A percentile compares a stretch with the other conserved stretches of the same genome.
Conservation (phyloP, 1,140 invertebrate genomes). For the Magallana ariakensis region DNA sequence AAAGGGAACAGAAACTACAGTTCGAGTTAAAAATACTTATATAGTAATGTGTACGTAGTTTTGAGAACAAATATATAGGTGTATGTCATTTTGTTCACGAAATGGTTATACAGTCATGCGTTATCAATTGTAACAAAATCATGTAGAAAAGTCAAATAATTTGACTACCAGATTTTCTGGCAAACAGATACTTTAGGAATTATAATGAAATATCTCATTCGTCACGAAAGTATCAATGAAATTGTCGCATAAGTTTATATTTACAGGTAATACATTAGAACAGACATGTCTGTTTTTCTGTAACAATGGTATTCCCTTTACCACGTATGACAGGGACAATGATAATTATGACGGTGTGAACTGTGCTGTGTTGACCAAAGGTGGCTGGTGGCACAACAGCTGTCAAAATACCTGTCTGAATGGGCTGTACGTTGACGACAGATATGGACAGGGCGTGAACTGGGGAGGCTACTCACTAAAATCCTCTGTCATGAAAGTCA, state of each 20-base stretch:
- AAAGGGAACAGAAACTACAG: too few species aligned
- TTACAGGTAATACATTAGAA: background rate
- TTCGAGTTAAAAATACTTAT: too few species aligned
- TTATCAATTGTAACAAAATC: too few species aligned
- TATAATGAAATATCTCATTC: background rate
- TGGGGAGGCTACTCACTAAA: background rate
- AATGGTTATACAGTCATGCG: too few species aligned
- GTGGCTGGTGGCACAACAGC: background rate
- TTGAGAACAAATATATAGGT: too few species aligned
- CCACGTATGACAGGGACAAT: background rate
- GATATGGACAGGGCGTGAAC: background rate
- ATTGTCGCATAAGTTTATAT: background rate
- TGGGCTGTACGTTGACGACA: background rate
- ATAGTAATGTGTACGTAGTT: too few species aligned
- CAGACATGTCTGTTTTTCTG: background rate
- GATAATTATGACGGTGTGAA: background rate
- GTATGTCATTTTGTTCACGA: too few species aligned
- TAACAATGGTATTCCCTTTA: conserved; percentile 2
- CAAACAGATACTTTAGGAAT: too few species aligned
- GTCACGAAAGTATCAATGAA: background rate
- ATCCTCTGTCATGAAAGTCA: conserved; percentile 1
- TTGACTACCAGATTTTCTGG: too few species aligned
- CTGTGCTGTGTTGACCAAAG: background rate
- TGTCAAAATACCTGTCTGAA: background rate
- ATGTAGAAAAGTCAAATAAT: too few species aligned